phyloP scores from a whole-genome alignment of 2,888 invertebrate species.

The Drosophila prolongata region DNA sequence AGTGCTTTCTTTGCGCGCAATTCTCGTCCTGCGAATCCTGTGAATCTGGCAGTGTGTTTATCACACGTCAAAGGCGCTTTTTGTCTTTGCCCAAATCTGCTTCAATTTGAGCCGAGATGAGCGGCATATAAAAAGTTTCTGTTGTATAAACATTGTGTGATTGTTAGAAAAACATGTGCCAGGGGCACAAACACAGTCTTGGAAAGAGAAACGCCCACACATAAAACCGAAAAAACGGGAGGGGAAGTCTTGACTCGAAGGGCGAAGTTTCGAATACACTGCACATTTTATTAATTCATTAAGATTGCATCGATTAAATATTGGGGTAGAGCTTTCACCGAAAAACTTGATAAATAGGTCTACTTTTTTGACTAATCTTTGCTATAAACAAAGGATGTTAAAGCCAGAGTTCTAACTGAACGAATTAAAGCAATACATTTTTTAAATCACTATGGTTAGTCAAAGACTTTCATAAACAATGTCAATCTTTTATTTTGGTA shows the following conservation, averaged over 20 bases:
- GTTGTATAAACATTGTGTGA: constrained; percentile 80
- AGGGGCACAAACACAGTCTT: constrained; percentile 29
- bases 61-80: constrained; percentile 79
- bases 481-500: too few species aligned
- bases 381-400: too few species aligned
- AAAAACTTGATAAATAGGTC: too few species aligned
- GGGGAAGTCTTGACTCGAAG: neutral
- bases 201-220: constrained; percentile 12
- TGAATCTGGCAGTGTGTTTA: constrained; percentile 57
- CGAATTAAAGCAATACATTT: too few species aligned
- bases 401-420: too few species aligned
- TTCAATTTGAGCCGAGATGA: constrained; percentile 68
- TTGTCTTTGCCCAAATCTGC: constrained; percentile 77
- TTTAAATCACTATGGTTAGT: too few species aligned
- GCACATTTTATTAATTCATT: neutral
- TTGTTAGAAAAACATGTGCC: constrained; percentile 79
- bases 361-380: too few species aligned
- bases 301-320: too few species aligned
- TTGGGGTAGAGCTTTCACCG: too few species aligned
- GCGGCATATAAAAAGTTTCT: constrained; percentile 72
- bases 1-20: constrained; percentile 60
- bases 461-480: too few species aligned
- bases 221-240: constrained; percentile 34
- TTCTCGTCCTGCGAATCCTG: constrained; percentile 3
- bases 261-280: neutral